phyloP scores from a whole-genome alignment of 2,797 vertebrate genomes.

The Muraenolepis orangiensis region DNA sequence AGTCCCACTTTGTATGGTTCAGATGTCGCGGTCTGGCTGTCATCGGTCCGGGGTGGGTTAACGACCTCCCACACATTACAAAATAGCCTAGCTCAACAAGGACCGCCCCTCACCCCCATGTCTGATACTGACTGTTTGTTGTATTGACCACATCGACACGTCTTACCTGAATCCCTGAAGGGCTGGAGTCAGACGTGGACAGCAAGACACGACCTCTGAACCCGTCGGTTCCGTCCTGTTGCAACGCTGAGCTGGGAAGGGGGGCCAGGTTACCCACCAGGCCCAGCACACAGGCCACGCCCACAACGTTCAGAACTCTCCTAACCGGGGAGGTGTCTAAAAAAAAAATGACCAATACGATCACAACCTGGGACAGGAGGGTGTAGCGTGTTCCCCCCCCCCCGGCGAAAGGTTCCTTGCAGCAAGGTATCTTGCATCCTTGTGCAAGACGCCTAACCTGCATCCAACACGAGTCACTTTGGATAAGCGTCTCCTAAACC shows the following conservation, averaged over 20 bases:
- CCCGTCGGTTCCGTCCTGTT: constrained; percentile 2
- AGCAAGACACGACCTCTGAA: constrained; percentile 80
- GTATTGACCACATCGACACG: neutral
- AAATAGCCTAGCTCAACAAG: too few species aligned
- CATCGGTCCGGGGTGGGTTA: too few species aligned
- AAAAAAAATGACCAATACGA: neutral
- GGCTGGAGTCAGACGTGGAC: constrained; percentile 7
- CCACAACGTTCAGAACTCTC: constrained; percentile 62
- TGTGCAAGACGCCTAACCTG: neutral
- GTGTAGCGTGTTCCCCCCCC: neutral
- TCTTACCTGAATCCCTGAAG: constrained; percentile 28
- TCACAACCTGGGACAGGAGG: neutral
- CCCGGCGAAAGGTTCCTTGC: neutral
- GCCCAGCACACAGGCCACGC: constrained; percentile 70
- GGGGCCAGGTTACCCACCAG: constrained; percentile 45
- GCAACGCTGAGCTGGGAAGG: neutral
- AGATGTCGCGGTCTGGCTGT: too few species aligned
- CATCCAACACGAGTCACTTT: too few species aligned
- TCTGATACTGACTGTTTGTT: too few species aligned
- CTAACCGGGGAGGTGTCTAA: constrained; percentile 38
- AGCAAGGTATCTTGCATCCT: neutral
- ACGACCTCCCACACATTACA: too few species aligned
- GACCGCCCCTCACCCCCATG: too few species aligned
- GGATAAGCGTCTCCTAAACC: neutral
- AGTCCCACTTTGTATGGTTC: too few species aligned